Evolutionary conservation across 1,140 invertebrate genomes (phyloP).

Genomic region (Metopolophium dirhodum): DNA sequence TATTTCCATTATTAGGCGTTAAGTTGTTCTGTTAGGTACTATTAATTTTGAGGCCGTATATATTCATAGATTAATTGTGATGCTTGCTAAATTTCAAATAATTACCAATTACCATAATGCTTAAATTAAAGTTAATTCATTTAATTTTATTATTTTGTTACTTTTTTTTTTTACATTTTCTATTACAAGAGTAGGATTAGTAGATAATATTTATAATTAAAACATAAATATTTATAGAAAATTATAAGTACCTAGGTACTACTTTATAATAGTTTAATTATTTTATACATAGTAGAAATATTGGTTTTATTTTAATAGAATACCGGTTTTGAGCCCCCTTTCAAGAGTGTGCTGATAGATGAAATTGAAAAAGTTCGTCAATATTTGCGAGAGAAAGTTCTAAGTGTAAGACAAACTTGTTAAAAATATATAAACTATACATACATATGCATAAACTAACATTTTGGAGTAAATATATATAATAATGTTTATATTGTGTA

Average conservation of each 20-base stretch:
- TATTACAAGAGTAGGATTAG: background rate
- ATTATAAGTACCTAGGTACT: background rate
- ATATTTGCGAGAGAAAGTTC: slow-evolving; percentile 47
- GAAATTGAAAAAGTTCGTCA: slow-evolving; percentile 53
- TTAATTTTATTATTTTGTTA: background rate
- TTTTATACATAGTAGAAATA: slow-evolving; percentile 32
- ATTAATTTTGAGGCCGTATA: background rate
- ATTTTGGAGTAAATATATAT: background rate
- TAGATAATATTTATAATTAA: background rate
- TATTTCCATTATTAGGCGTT: too few species aligned
- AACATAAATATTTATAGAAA: background rate
- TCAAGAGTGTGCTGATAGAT: slow-evolving; percentile 47
- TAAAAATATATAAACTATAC: slow-evolving; percentile 31
- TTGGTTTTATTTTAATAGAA: slow-evolving; percentile 54
- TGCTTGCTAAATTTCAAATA: background rate
- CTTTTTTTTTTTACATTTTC: background rate
- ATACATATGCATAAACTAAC: slow-evolving; percentile 7
- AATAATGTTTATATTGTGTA: background rate
- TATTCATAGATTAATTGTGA: background rate
- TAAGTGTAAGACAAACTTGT: slow-evolving; percentile 48
- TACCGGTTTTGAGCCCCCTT: background rate
- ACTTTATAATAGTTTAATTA: slow-evolving; percentile 1
- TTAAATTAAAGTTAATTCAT: background rate
- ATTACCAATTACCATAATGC: background rate
- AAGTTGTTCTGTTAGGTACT: background rate